A percentile compares a stretch with the other conserved stretches of the same genome.
Conservation (phyloP, 2,113 vertebrate genomes). For the Tautogolabrus adspersus region DNA sequence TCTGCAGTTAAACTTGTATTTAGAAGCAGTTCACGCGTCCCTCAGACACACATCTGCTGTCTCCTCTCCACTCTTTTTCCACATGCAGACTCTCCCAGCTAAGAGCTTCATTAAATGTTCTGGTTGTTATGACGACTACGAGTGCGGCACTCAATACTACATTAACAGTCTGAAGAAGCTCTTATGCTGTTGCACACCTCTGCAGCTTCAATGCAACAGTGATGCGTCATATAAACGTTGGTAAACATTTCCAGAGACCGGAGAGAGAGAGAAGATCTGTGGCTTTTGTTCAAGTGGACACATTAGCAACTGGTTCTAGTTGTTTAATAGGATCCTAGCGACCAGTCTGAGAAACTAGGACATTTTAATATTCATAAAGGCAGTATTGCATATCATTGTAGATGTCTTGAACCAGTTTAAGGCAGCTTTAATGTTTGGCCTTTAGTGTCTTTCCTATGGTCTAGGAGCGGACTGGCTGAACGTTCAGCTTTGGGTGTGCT, state of each 20-base stretch:
- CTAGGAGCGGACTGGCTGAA: neutral
- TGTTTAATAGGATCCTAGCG: neutral
- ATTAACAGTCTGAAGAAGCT: constrained; percentile 61
- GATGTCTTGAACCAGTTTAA: too few relatives aligned
- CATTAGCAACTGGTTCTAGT: neutral
- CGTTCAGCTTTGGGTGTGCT: neutral
- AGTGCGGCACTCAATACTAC: constrained; percentile 58
- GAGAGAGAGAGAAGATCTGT: constrained; percentile 11
- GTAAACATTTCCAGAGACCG: neutral
- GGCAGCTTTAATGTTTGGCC: too few relatives aligned
- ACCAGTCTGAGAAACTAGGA: neutral
- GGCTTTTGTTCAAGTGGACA: constrained; percentile 13
- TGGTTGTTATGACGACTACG: constrained; percentile 72
- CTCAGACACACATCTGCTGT: constrained; percentile 32
- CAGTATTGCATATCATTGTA: too few relatives aligned
- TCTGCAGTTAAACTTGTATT: constrained; percentile 29
- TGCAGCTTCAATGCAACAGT: constrained; percentile 42
- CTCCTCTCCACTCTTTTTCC: constrained; percentile 32
- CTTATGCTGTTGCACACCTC: constrained; percentile 25
- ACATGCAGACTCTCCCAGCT: constrained; percentile 47
- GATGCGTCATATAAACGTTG: constrained; percentile 21
- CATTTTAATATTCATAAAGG: too few relatives aligned
- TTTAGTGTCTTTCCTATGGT: too few relatives aligned
- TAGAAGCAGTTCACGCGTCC: constrained; percentile 7
- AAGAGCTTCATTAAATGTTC: constrained; percentile 68